phyloP scores from a whole-genome alignment of 2,113 vertebrate species.

The Tragulus kanchil region DNA sequence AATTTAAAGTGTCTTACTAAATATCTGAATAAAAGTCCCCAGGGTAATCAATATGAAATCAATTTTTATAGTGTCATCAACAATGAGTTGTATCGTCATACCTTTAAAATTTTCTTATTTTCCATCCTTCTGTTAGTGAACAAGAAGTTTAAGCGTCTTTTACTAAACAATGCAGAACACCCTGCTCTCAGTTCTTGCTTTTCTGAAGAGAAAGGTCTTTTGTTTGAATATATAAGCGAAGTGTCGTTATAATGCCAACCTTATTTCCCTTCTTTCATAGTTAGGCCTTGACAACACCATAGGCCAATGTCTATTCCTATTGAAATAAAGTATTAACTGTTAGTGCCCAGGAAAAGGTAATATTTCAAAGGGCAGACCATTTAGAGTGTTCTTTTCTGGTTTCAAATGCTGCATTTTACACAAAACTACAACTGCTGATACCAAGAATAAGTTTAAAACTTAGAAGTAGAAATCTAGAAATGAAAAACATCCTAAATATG shows the following conservation, averaged over 20 bases:
- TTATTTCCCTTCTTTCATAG: conserved; percentile 73
- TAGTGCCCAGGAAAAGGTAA: conserved; percentile 80
- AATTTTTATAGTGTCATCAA: neutral
- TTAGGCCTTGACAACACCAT: conserved; percentile 77
- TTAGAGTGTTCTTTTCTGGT: conserved; percentile 79
- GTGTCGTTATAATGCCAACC: conserved; percentile 73
- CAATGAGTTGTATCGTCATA: neutral
- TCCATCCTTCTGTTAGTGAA: conserved; percentile 32
- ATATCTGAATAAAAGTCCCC: conserved; percentile 14
- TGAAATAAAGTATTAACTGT: conserved; percentile 86
- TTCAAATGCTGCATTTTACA: conserved; percentile 83
- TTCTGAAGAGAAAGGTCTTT: conserved; percentile 73
- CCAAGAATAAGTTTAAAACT: conserved; percentile 80
- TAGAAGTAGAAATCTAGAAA: conserved; percentile 78
- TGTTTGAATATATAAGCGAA: conserved; percentile 79
- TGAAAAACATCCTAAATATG: conserved; percentile 68
- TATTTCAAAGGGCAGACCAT: conserved; percentile 83
- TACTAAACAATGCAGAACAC: conserved; percentile 64
- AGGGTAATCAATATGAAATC: neutral
- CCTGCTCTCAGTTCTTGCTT: conserved; percentile 62
- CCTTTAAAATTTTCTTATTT: conserved; percentile 1
- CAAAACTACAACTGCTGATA: conserved; percentile 83
- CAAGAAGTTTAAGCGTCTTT: conserved; percentile 44
- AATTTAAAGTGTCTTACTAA: neutral
- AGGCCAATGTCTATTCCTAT: conserved; percentile 82